A percentile compares a stretch with the other conserved stretches of the same genome.
phyloP scores from a whole-genome alignment of 2,113 vertebrate genomes.

The Datnioides undecimradiatus region DNA sequence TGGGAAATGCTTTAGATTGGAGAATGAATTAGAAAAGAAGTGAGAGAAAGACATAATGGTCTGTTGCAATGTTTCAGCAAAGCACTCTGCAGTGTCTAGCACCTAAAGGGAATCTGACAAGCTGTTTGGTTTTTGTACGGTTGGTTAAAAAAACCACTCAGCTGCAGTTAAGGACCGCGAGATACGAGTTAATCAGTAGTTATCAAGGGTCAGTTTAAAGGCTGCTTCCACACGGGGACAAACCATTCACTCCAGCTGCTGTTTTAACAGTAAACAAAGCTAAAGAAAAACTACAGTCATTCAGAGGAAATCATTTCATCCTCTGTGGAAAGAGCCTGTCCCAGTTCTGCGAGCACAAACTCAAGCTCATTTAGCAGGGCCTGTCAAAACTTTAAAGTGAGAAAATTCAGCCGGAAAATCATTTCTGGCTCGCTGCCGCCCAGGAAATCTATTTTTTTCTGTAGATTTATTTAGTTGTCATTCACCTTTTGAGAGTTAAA shows the following conservation, averaged over 20 bases:
- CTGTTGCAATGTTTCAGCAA: slow-evolving; percentile 52
- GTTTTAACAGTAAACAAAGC: slow-evolving; percentile 45
- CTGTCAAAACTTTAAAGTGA: slow-evolving; percentile 66
- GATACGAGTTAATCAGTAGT: slow-evolving; percentile 55
- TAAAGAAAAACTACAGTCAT: slow-evolving; percentile 27
- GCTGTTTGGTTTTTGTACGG: slow-evolving; percentile 30
- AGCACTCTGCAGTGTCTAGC: slow-evolving; percentile 39
- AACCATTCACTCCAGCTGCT: slow-evolving; percentile 19
- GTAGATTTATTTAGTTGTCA: slow-evolving; percentile 61
- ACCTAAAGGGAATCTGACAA: slow-evolving; percentile 42
- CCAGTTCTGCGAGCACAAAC: slow-evolving; percentile 69
- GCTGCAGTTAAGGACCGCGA: slow-evolving; percentile 38
- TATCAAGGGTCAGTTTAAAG: slow-evolving; percentile 51
- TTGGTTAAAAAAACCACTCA: slow-evolving; percentile 47
- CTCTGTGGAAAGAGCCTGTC: slow-evolving; percentile 60
- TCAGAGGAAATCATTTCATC: slow-evolving; percentile 46
- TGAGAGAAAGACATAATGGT: slow-evolving; percentile 53
- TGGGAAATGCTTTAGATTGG: slow-evolving; percentile 65
- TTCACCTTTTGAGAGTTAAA: slow-evolving; percentile 50
- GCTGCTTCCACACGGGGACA: slow-evolving; percentile 36
- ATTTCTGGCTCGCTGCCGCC: slow-evolving; percentile 37
- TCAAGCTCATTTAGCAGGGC: slow-evolving; percentile 68
- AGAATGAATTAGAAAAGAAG: slow-evolving; percentile 66
- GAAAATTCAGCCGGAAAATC: slow-evolving; percentile 68
- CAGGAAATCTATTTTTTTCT: slow-evolving; percentile 51